phyloP scores from a whole-genome alignment of 1,140 invertebrate species.

The Pogonognathellus flavescens region DNA sequence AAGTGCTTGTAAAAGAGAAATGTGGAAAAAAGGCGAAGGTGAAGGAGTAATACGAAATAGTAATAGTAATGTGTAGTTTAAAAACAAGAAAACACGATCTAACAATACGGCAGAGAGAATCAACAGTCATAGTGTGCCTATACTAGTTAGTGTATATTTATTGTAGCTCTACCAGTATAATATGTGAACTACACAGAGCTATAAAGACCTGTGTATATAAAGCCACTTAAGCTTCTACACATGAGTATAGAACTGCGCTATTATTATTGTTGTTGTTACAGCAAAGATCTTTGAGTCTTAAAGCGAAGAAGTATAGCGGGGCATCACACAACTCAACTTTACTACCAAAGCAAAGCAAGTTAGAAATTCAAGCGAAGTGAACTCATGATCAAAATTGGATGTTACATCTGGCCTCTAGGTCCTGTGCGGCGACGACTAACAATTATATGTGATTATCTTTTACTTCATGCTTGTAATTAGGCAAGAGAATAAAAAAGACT shows the following conservation, averaged over 20 bases:
- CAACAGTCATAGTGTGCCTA: not conserved
- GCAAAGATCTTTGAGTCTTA: too few species aligned
- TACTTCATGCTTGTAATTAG: constrained; percentile 66
- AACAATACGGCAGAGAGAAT: not conserved
- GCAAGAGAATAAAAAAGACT: constrained; percentile 63
- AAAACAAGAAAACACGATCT: not conserved
- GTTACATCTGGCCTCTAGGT: constrained; percentile 65
- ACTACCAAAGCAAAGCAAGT: not conserved
- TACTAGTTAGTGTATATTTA: too few species aligned
- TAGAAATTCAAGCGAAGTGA: constrained; percentile 36
- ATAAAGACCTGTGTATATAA: not conserved
- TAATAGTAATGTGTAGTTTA: not conserved
- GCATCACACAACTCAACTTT: too few species aligned
- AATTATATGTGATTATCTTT: constrained; percentile 67
- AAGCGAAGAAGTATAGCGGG: too few species aligned
- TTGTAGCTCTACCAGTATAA: not conserved
- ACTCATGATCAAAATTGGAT: constrained; percentile 64
- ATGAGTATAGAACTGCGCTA: not conserved
- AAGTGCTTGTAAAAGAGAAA: not conserved
- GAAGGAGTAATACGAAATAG: not conserved
- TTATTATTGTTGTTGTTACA: too few species aligned
- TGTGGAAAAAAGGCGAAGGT: not conserved
- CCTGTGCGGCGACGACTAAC: constrained; percentile 64
- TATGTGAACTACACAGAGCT: not conserved
- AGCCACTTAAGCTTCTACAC: not conserved